Evolutionary conservation across 2,113 vertebrate genomes (phyloP), one percentile per base, ranked within the genome.

Genomic region (Nesogale talazaci): DNA sequence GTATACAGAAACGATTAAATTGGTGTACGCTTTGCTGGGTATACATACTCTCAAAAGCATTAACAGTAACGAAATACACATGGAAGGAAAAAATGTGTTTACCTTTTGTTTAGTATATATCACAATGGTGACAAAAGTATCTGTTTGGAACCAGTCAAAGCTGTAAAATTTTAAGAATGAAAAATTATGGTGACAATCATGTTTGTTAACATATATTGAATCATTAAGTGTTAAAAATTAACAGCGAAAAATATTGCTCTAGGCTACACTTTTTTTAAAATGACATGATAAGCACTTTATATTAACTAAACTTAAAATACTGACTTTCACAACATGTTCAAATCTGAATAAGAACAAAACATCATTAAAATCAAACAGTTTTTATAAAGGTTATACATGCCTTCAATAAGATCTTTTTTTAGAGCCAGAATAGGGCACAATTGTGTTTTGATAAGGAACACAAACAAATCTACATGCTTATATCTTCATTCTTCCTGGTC

Each of bases 81-180:
- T 72, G 34, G 34, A 22, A 67, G 65, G 65, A 11, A 72, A 72
- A 72, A n/a, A 95, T 1, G 57, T 0, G 8, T 86, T 97, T 97
- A 98, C 98, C 97, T 98, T 98, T 85, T 98, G 97, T 96, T 99
- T 99, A 89, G 99, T 98, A 89, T 99, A 99, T 96, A 99, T 94
- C 22, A 99, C 98, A 94, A 99, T 25, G 76, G 98, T 98, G 92
- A 99, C 97, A 25, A 96, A 97, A 79, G 69, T 97, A 27, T 99
- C 98, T 34, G 99, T 99, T 92, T 99, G 99, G 97, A 99, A 99
- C 99, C 99, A 99, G 91, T 99, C 99, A 74, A 98, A 99, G 97
- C 99, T 99, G 96, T 81, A 97, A 97, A 94, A 96, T 31, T 97
- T 75, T 88, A 42, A 79, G 67, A 76, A 59, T 90, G 46, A 86